These are phyloP conservation scores for Chromobotia macracanthus DNA, from an alignment of 2,797 vertebrate species.

Conservation along the genomic window DNA sequence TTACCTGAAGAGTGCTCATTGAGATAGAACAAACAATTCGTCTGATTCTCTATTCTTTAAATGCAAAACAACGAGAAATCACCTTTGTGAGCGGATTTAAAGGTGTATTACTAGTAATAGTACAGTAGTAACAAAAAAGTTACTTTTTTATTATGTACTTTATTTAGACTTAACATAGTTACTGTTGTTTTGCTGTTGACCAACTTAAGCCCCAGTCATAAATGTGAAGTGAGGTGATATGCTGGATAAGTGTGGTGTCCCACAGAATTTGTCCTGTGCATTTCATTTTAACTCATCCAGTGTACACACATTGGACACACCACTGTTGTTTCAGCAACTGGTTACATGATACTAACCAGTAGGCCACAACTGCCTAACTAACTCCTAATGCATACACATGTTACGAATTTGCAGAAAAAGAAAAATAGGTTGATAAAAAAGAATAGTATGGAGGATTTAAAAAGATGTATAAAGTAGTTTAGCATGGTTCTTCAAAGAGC, in stretches of 20 bases:
- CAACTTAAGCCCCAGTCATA: no score
- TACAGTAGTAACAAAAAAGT: background rate
- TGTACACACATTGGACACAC: no score
- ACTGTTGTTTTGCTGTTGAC: no score
- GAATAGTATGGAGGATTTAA: slow-evolving; percentile 1
- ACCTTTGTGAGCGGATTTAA: slow-evolving; percentile 19
- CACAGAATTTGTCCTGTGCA: no score
- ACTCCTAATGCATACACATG: background rate
- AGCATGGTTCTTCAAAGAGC: slow-evolving; percentile 35
- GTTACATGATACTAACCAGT: no score
- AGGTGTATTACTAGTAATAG: background rate
- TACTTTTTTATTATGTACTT: background rate
- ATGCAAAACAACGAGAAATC: background rate
- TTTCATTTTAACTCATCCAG: no score
- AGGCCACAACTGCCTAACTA: no score
- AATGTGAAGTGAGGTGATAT: no score
- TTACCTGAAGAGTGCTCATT: slow-evolving; percentile 8
- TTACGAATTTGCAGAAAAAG: background rate
- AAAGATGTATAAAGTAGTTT: slow-evolving; percentile 14
- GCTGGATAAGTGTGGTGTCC: no score
- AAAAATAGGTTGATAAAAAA: slow-evolving; percentile 20
- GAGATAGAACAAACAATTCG: background rate
- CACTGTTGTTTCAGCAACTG: no score
- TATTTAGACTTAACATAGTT: no score
- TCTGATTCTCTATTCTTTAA: background rate